Evolutionary conservation across 2,888 invertebrate genomes (phyloP).

Genomic region (Sphaeridia pumilis): DNA sequence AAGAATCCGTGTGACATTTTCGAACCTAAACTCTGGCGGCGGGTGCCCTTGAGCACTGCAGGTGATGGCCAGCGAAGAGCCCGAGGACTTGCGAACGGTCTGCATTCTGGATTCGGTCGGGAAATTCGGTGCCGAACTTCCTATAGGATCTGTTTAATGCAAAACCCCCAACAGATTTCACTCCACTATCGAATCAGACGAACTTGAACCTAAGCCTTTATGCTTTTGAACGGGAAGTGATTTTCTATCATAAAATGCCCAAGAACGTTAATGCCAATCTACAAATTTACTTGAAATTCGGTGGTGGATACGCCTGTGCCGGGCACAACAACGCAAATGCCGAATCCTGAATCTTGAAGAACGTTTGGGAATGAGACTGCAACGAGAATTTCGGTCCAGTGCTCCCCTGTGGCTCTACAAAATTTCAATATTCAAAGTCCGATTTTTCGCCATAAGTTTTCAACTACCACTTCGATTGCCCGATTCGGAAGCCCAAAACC

Average conservation of each 20-base stretch:
- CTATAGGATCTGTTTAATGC: conserved; percentile 67
- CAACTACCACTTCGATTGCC: background rate
- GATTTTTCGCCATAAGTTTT: too few relatives aligned
- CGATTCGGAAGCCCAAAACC: too few relatives aligned
- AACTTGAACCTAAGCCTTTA: too few relatives aligned
- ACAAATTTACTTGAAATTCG: conserved; percentile 30
- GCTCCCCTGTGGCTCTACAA: conserved; percentile 41
- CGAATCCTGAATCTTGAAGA: conserved; percentile 12
- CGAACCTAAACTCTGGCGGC: conserved; percentile 22
- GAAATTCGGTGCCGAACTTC: conserved; percentile 60
- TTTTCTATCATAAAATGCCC: too few relatives aligned
- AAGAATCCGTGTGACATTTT: too few relatives aligned
- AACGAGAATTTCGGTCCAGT: conserved; percentile 41
- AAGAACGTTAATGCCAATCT: too few relatives aligned
- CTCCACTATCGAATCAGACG: too few relatives aligned
- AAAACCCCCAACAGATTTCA: too few relatives aligned
- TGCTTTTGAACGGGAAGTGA: too few relatives aligned
- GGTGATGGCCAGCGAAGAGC: conserved; percentile 8
- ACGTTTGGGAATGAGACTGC: conserved; percentile 39
- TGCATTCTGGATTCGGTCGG: conserved; percentile 42
- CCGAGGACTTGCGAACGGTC: conserved; percentile 21
- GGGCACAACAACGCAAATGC: conserved; percentile 28
- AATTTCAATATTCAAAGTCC: too few relatives aligned
- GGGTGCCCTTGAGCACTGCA: conserved; percentile 40
- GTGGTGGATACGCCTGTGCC: conserved; percentile 35